phyloP scores from a whole-genome alignment of 2,113 vertebrate genomes.

The Accipiter virgatus region DNA sequence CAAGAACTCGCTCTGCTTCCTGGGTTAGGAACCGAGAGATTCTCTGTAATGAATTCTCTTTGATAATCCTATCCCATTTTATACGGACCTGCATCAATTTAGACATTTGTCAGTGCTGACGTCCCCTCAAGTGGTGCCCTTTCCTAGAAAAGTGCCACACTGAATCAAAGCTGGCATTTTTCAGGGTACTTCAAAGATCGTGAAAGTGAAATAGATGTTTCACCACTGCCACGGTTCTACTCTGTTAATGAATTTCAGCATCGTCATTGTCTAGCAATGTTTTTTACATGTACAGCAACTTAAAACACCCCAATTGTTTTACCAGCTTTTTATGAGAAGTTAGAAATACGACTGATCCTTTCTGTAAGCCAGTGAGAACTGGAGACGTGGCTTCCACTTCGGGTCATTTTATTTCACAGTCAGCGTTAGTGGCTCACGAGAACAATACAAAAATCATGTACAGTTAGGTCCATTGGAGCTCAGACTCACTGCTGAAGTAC shows the following conservation, averaged over 20 bases:
- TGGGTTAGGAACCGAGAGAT: background rate
- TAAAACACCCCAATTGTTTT: background rate
- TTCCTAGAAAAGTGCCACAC: background rate
- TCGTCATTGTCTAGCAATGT: background rate
- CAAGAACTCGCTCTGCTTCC: background rate
- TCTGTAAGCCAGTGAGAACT: background rate
- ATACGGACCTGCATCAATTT: accelerated
- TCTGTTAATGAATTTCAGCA: background rate
- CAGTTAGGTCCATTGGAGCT: background rate
- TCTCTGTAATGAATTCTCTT: background rate
- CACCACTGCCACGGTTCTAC: background rate
- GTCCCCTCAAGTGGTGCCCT: background rate
- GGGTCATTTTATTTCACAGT: background rate
- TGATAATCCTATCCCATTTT: background rate
- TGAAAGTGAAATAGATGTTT: accelerated
- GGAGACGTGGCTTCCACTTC: background rate
- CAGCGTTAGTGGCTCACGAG: background rate
- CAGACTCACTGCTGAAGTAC: background rate
- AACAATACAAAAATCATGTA: background rate
- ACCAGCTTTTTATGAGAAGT: background rate
- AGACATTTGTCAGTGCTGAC: background rate
- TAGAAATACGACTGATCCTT: background rate
- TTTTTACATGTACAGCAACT: background rate
- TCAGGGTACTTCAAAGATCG: background rate
- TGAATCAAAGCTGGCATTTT: background rate